Evolutionary conservation across 2,888 invertebrate species (phyloP), one percentile per base, ranked within the genome.

Genomic region (Drosophila quinaria): DNA sequence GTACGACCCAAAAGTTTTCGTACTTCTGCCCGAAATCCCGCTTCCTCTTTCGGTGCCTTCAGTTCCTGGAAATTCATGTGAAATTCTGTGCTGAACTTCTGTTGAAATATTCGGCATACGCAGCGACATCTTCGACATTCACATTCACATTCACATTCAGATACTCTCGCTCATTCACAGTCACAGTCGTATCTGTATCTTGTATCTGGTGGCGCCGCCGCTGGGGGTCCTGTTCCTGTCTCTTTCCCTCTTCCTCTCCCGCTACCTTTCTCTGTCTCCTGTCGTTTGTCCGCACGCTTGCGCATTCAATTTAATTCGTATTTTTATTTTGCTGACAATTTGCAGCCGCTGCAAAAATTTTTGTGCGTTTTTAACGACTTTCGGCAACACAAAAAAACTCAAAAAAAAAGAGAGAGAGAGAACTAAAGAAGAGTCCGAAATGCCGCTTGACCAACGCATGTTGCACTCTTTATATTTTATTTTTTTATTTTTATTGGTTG

Each of bases 61-160:
- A 15, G 10, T 25, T 25, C 0, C 29, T 6, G 5, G 70, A 68
- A 87, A 81, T 84, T 88, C 82, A 76, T 55, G 69, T 69, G 88
- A 89, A 84, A 89, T 84, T 88, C 77, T 71, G 42, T 47, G 52
- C 29, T 35, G 25, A 85, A 85, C 90, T 90, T 85, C 84, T 85
- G 86, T 86, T 74, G 86, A 89, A 85, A 85, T 85, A 64, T 89
- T 90, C 74, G 86, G 85, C 84, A 84, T 89, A 85, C 89, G 83
- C 70, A 74, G 46, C 58, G 54, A 42, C 56, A 60, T 25, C 58
- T 19, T 47, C 56, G 60, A 55, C 63, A 75, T 41, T 19, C 60
- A 25, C 56, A 63, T 63, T 60, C 46, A 29, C 70, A 82, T 64
- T 51, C 58, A 64, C 74, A 73, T 70, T 69, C 70, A 54, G 73